Percentiles rank a stretch among this genome's conserved stretches.
Conservation (phyloP, 2,113 vertebrate genomes). For the Amblyopsis rosae region DNA sequence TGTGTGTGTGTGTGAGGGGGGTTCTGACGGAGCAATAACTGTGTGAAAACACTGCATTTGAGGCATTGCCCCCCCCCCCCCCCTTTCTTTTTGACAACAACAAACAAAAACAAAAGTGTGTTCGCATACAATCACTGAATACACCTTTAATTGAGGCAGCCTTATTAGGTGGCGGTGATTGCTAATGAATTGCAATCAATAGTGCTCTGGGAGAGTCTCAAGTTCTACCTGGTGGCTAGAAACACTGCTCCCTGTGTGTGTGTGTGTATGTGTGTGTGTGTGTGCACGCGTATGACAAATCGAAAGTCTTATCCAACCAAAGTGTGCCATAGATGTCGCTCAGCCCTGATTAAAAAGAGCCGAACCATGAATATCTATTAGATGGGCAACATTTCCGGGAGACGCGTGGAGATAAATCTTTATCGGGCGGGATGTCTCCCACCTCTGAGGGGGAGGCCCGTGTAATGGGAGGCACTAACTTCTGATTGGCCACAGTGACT, state of each 20-base stretch:
- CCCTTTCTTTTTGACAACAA: background rate
- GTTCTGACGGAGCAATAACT: no score
- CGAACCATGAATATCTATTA: slow-evolving; percentile 75
- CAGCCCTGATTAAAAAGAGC: slow-evolving; percentile 67
- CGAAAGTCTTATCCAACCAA: slow-evolving; percentile 58
- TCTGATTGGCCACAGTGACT: slow-evolving; percentile 41
- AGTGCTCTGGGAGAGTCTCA: slow-evolving; percentile 13
- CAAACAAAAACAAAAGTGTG: background rate
- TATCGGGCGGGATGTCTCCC: slow-evolving; percentile 39
- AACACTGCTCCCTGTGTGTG: slow-evolving; percentile 12
- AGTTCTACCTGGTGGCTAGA: slow-evolving; percentile 17
- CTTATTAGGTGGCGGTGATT: slow-evolving; percentile 7
- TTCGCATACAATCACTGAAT: background rate
- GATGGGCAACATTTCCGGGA: slow-evolving; percentile 57
- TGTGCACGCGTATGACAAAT: slow-evolving; percentile 59
- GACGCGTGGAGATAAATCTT: slow-evolving; percentile 63
- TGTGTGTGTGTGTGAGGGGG: no score
- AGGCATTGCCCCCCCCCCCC: no score
- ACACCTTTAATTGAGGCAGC: slow-evolving; percentile 7
- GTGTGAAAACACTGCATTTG: no score
- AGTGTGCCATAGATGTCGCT: slow-evolving; percentile 58
- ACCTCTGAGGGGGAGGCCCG: slow-evolving; percentile 40
- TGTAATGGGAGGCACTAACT: slow-evolving; percentile 56
- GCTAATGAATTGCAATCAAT: slow-evolving; percentile 14
- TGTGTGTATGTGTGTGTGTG: no score